phyloP scores from a whole-genome alignment of 2,113 vertebrate genomes.

The Crypturellus undulatus region DNA sequence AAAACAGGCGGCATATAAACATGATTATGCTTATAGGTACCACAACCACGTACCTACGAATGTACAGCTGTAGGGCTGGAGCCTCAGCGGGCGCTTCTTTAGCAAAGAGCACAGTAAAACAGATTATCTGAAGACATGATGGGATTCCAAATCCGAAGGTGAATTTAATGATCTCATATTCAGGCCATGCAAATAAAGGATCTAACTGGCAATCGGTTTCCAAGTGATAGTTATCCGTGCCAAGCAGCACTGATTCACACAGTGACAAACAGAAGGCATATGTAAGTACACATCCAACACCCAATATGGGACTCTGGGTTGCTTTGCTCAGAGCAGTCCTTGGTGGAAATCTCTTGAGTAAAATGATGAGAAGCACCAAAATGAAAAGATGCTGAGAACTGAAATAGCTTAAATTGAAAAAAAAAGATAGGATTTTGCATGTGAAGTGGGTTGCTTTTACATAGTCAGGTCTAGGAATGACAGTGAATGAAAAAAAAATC shows the following conservation, averaged over 20 bases:
- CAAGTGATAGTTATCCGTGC: background rate
- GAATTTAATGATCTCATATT: conserved; percentile 79
- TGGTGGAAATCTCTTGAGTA: conserved; percentile 39
- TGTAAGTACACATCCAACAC: conserved; percentile 35
- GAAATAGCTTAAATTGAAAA: conserved; percentile 79
- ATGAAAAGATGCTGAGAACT: conserved; percentile 71
- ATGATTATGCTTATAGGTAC: background rate
- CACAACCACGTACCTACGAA: background rate
- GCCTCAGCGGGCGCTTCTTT: conserved; percentile 12
- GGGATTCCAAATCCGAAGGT: conserved; percentile 78
- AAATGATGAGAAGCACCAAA: conserved; percentile 57
- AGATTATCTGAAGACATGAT: conserved; percentile 59
- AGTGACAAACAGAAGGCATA: conserved; percentile 71
- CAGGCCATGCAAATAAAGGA: conserved; percentile 45
- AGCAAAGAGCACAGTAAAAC: conserved; percentile 38
- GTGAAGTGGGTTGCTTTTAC: conserved; percentile 62
- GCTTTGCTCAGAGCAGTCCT: background rate
- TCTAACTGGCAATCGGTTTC: conserved; percentile 76
- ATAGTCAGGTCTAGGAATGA: conserved; percentile 73
- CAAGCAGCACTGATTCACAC: conserved; percentile 65
- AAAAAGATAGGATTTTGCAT: conserved; percentile 79
- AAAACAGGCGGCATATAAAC: conserved; percentile 76
- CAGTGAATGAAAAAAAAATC: conserved; percentile 80
- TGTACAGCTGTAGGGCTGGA: conserved; percentile 25
- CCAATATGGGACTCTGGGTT: background rate